Evolutionary conservation across 2,797 vertebrate genomes (phyloP).

Genomic region (Vultur gryphus): DNA sequence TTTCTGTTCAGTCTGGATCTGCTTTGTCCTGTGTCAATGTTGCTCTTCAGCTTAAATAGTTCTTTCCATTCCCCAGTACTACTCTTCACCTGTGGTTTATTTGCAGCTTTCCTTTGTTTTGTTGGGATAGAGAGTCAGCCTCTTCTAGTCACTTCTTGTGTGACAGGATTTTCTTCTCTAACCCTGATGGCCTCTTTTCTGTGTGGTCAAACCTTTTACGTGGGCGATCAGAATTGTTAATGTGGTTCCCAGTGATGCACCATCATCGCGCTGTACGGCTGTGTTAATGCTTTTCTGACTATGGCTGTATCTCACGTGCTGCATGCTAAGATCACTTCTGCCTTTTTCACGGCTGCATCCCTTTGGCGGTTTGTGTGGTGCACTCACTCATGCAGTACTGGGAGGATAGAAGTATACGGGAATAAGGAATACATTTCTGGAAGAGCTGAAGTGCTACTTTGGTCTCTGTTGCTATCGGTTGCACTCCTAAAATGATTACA

Average conservation of each 20-base stretch:
- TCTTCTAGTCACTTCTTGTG: not conserved
- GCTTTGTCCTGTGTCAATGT: not conserved
- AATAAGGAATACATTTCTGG: not conserved
- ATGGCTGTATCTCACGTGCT: rapidly evolving
- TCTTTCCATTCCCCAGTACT: not conserved
- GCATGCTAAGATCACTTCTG: rapidly evolving
- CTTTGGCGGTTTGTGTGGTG: too few relatives aligned
- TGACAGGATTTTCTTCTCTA: not conserved
- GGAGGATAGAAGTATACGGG: not conserved
- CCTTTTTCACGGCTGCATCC: not conserved
- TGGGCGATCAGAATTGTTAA: not conserved
- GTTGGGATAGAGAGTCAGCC: not conserved
- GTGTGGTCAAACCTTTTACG: not conserved
- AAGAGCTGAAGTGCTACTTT: not conserved
- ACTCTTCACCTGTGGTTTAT: not conserved
- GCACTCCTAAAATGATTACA: not conserved
- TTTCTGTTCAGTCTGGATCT: not conserved
- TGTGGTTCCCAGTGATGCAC: not conserved
- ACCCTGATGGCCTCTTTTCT: not conserved
- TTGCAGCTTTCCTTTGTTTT: not conserved
- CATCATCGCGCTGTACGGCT: rapidly evolving
- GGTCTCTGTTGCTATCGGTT: not conserved
- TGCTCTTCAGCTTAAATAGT: not conserved
- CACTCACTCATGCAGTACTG: not conserved
- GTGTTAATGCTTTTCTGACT: rapidly evolving